phyloP scores from a whole-genome alignment of 2,797 vertebrate genomes.

The Fundulus diaphanus region DNA sequence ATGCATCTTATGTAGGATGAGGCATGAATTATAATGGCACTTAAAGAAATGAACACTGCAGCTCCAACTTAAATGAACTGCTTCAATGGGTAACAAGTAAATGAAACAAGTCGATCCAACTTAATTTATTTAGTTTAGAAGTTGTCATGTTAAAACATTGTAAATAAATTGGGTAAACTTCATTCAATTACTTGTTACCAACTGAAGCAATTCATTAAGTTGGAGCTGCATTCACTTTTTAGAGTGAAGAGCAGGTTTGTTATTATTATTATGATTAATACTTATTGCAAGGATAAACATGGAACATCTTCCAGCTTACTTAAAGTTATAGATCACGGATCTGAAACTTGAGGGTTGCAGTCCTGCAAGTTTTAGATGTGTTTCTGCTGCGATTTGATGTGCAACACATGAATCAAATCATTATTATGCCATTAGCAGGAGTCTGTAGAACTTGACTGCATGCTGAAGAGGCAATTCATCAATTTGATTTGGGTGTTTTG shows the following conservation, averaged over 20 bases:
- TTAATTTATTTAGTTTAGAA: too few species aligned
- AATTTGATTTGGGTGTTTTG: not conserved
- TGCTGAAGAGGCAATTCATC: not conserved
- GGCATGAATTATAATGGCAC: not conserved
- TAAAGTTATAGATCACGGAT: not conserved
- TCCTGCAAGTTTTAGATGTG: not conserved
- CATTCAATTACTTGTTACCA: too few species aligned
- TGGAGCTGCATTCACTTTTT: too few species aligned
- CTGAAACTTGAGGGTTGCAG: not conserved
- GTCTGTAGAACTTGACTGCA: not conserved
- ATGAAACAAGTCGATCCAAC: too few species aligned
- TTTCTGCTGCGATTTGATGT: not conserved
- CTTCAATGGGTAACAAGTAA: too few species aligned
- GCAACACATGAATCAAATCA: not conserved
- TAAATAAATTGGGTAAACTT: too few species aligned
- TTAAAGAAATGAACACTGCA: too few species aligned
- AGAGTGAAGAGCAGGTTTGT: not conserved
- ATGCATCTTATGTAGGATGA: too few species aligned
- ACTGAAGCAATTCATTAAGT: too few species aligned
- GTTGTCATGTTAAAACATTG: too few species aligned
- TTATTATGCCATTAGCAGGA: not conserved
- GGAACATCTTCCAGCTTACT: not conserved
- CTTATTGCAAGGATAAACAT: not conserved
- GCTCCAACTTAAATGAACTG: too few species aligned
- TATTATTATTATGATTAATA: not conserved